Conservation (phyloP, 2,888 invertebrate genomes). For the Hypena proboscidalis region DNA sequence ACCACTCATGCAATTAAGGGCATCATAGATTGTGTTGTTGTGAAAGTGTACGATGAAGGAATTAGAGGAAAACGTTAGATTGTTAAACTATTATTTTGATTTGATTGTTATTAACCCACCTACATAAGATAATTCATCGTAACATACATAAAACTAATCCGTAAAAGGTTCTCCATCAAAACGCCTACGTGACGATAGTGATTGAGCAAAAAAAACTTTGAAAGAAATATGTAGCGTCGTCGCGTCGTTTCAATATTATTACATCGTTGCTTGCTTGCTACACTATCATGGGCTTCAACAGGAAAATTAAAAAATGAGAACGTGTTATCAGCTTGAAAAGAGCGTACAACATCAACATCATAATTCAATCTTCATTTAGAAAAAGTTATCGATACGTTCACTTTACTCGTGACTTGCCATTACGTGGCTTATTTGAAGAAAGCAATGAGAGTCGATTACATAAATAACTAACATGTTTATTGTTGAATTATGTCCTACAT, state of each 20-base stretch:
- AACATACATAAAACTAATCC: slow-evolving; percentile 22
- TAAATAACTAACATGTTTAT: slow-evolving; percentile 33
- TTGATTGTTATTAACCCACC: slow-evolving; percentile 29
- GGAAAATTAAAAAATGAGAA: slow-evolving; percentile 14
- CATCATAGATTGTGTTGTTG: slow-evolving; percentile 22
- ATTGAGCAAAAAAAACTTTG: slow-evolving; percentile 30
- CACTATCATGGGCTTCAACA: slow-evolving; percentile 3
- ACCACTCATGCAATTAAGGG: slow-evolving; percentile 32
- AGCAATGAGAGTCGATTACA: slow-evolving; percentile 36
- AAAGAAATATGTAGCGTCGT: slow-evolving; percentile 7
- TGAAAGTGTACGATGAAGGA: slow-evolving; percentile 35
- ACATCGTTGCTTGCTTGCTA: background rate
- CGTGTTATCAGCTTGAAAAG: slow-evolving; percentile 10
- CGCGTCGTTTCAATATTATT: background rate
- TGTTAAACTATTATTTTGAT: slow-evolving; percentile 26
- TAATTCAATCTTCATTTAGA: slow-evolving; percentile 20
- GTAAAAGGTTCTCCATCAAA: slow-evolving; percentile 31
- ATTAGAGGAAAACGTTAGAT: slow-evolving; percentile 29
- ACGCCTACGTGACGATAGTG: slow-evolving; percentile 25
- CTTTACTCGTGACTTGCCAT: slow-evolving; percentile 24
- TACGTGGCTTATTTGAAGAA: slow-evolving; percentile 28
- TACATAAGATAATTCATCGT: slow-evolving; percentile 26
- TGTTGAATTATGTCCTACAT: slow-evolving; percentile 36
- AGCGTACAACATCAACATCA: slow-evolving; percentile 9
- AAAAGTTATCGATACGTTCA: slow-evolving; percentile 34